Evolutionary conservation across 2,797 vertebrate genomes (phyloP).

Genomic region (Brotula barbata): DNA sequence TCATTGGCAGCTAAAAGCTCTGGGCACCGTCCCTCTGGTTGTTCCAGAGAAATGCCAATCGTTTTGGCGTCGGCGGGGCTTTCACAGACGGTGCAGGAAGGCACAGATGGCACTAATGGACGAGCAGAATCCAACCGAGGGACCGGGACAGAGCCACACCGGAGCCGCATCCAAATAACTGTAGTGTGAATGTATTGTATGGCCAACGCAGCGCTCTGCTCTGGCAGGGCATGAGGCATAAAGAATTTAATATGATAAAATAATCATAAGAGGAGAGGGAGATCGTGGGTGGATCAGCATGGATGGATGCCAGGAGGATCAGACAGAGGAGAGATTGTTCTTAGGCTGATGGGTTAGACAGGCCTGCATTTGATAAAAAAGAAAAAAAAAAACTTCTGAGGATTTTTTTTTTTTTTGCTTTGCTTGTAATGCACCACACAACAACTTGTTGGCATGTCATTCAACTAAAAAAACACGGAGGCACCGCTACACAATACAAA

Average conservation of each 20-base stretch:
- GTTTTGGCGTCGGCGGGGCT: conserved; percentile 88
- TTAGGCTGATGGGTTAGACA: conserved; percentile 47
- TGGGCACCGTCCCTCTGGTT: conserved; percentile 78
- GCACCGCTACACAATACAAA: no score
- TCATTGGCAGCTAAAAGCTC: conserved; percentile 81
- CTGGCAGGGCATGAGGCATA: conserved; percentile 64
- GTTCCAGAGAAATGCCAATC: conserved; percentile 97
- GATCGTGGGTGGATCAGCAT: conserved; percentile 62
- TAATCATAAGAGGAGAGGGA: conserved; percentile 69
- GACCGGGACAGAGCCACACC: conserved; percentile 87
- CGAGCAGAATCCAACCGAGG: conserved; percentile 97
- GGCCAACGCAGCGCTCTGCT: conserved; percentile 69
- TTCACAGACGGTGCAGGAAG: conserved; percentile 95
- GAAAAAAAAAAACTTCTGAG: no score
- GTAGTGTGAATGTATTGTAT: conserved; percentile 81
- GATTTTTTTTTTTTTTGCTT: no score
- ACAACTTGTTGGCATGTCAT: no score
- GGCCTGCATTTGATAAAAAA: no score
- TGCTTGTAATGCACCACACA: no score
- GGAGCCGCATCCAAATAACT: conserved; percentile 92
- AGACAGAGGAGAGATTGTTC: conserved; percentile 68
- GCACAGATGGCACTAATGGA: conserved; percentile 99
- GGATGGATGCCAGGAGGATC: conserved; percentile 68
- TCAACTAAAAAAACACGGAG: no score
- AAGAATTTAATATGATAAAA: conserved; percentile 79